A percentile compares a stretch with the other conserved stretches of the same genome.
phyloP scores from a whole-genome alignment of 2,888 invertebrate genomes.

The Tachina fera region DNA sequence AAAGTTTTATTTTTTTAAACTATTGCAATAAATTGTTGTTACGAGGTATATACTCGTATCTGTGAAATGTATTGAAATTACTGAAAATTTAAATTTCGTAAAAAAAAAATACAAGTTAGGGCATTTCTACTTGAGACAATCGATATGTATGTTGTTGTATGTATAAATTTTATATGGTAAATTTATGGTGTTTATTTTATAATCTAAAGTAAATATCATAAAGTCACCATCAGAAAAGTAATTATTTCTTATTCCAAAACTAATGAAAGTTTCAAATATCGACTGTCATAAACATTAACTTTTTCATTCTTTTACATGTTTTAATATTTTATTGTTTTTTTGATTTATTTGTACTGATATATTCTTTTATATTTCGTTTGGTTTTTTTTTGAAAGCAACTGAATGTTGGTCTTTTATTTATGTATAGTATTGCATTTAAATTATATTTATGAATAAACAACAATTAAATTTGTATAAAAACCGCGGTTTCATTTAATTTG shows the following conservation, averaged over 20 bases:
- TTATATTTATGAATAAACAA: slow-evolving; percentile 43
- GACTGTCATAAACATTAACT: background rate
- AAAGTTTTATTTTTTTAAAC: too few species aligned
- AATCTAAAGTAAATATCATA: background rate
- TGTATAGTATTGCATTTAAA: slow-evolving; percentile 3
- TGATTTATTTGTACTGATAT: slow-evolving; percentile 49
- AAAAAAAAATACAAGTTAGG: too few species aligned
- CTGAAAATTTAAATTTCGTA: too few species aligned
- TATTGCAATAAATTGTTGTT: too few species aligned
- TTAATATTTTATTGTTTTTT: slow-evolving; percentile 18
- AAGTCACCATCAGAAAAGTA: background rate
- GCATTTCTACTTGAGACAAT: too few species aligned
- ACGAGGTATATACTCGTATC: too few species aligned
- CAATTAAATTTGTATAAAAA: slow-evolving; percentile 25
- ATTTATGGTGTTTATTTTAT: too few species aligned
- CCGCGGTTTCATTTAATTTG: background rate
- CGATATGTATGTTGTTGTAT: too few species aligned
- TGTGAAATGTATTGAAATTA: too few species aligned
- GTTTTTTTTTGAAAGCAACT: background rate
- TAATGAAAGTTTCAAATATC: background rate
- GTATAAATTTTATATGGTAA: too few species aligned
- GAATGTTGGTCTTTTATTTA: background rate
- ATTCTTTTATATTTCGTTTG: background rate
- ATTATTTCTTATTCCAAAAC: background rate
- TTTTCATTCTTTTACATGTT: background rate